Percentiles rank a stretch among this genome's conserved stretches.
These are phyloP conservation scores for Brachypalpus laphriformis DNA, from an alignment of 2,888 invertebrate genomes.

Conservation along the genomic window DNA sequence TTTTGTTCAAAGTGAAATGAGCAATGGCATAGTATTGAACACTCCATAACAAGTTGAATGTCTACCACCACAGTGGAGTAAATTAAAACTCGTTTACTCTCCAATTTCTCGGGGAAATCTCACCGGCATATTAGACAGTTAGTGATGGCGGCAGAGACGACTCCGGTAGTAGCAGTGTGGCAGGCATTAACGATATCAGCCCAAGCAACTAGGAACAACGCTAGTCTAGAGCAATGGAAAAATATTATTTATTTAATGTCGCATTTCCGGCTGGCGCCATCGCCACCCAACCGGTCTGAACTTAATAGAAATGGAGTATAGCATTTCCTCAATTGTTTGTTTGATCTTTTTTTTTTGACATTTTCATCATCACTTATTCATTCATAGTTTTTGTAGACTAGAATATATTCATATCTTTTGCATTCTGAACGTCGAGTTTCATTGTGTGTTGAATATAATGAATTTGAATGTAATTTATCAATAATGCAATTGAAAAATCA, in stretches of 20 bases:
- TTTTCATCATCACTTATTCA: constrained; percentile 14
- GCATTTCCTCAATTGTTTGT: constrained; percentile 7
- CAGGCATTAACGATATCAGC: constrained; percentile 2
- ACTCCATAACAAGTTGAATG: constrained; percentile 25
- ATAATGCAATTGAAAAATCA: not conserved
- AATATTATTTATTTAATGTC: constrained; percentile 40
- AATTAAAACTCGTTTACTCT: constrained; percentile 43
- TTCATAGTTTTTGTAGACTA: not conserved
- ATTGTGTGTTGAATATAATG: not conserved
- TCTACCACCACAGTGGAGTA: constrained; percentile 33
- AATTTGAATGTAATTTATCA: not conserved
- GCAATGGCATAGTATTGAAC: constrained; percentile 22
- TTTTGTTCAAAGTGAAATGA: constrained; percentile 1
- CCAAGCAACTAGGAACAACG: constrained; percentile 1
- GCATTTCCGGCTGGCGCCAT: constrained; percentile 52
- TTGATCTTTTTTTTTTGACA: not conserved
- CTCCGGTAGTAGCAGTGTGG: not conserved
- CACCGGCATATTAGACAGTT: constrained; percentile 9
- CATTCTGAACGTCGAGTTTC: not conserved
- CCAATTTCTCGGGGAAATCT: constrained; percentile 35
- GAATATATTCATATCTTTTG: not conserved
- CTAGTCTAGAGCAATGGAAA: constrained; percentile 8
- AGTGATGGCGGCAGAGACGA: not conserved
- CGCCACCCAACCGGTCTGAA: constrained; percentile 35
- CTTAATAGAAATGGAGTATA: constrained; percentile 7